Percentiles rank a stretch among this genome's conserved stretches.
These are phyloP conservation scores for Notothenia coriiceps DNA, from an alignment of 2,113 vertebrate species.

Conservation along the genomic window DNA sequence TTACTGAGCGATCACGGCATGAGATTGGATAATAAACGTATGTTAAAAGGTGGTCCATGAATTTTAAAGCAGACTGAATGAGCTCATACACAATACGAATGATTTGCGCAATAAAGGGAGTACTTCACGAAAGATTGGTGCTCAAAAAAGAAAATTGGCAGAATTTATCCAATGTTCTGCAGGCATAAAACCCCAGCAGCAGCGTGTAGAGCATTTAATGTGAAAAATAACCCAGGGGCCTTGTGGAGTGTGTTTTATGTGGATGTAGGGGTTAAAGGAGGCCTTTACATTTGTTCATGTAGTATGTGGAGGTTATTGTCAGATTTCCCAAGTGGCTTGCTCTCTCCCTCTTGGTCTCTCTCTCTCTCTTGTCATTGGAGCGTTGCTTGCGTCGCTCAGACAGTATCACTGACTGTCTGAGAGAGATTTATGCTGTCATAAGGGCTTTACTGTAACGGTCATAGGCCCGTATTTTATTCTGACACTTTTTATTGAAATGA, in stretches of 20 bases:
- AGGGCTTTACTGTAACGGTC: slow-evolving; percentile 77
- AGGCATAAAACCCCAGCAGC: slow-evolving; percentile 66
- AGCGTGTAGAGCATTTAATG: slow-evolving; percentile 68
- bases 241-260: slow-evolving; percentile 77
- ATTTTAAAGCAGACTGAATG: slow-evolving; percentile 52
- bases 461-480: slow-evolving; percentile 86
- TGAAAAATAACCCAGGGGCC: slow-evolving; percentile 76
- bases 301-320: slow-evolving; percentile 81
- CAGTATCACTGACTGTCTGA: slow-evolving; percentile 78
- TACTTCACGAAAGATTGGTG: slow-evolving; percentile 61
- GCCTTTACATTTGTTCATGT: slow-evolving; percentile 70
- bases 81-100: slow-evolving; percentile 47
- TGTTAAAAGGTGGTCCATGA: slow-evolving; percentile 60
- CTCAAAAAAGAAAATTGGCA: slow-evolving; percentile 76
- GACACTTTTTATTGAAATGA: slow-evolving; percentile 88
- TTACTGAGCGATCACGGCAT: slow-evolving; percentile 16
- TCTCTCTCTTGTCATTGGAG: slow-evolving; percentile 71
- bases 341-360: slow-evolving; percentile 22
- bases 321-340: slow-evolving; percentile 87
- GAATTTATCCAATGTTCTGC: slow-evolving; percentile 78
- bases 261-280: slow-evolving; percentile 81
- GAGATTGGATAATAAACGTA: slow-evolving; percentile 65
- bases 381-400: slow-evolving; percentile 79
- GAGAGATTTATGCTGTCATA: slow-evolving; percentile 88
- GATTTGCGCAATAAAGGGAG: slow-evolving; percentile 68